Percentiles rank a stretch among this genome's conserved stretches.
phyloP scores from a whole-genome alignment of 2,888 invertebrate genomes.

The Tetheella fluctuosa region DNA sequence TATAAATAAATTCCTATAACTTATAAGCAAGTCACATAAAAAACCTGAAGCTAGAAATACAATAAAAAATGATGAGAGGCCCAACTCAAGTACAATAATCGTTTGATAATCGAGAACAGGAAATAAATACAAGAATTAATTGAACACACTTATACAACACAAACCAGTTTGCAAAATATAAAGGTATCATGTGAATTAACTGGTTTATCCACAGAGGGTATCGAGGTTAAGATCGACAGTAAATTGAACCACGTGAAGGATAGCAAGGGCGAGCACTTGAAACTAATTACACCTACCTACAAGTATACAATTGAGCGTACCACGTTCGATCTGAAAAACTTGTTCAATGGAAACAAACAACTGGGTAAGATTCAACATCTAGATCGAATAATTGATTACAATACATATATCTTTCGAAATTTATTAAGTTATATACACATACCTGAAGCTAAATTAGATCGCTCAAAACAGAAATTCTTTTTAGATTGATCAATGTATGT shows the following conservation, averaged over 20 bases:
- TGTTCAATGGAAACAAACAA: constrained; percentile 78
- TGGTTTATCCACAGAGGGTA: constrained; percentile 50
- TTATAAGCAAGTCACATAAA: neutral
- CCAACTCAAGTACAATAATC: neutral
- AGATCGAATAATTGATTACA: neutral
- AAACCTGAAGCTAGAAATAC: neutral
- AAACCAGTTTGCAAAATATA: constrained; percentile 17
- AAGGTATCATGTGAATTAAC: neutral
- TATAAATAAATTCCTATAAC: neutral
- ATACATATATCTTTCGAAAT: no score
- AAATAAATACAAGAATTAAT: neutral
- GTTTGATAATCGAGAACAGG: constrained; percentile 3
- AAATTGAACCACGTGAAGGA: constrained; percentile 59
- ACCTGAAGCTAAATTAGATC: neutral
- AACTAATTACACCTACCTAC: constrained; percentile 63
- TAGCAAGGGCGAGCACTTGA: constrained; percentile 58
- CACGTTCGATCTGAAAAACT: constrained; percentile 69
- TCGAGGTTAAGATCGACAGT: constrained; percentile 62
- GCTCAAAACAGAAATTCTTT: no score
- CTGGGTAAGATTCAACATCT: constrained; percentile 59
- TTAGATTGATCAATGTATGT: no score
- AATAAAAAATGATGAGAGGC: neutral
- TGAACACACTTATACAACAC: neutral
- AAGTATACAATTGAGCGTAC: constrained; percentile 73
- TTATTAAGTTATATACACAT: no score